Conservation (phyloP, 2,888 invertebrate species). For the Eueremaeus valkanovi region DNA sequence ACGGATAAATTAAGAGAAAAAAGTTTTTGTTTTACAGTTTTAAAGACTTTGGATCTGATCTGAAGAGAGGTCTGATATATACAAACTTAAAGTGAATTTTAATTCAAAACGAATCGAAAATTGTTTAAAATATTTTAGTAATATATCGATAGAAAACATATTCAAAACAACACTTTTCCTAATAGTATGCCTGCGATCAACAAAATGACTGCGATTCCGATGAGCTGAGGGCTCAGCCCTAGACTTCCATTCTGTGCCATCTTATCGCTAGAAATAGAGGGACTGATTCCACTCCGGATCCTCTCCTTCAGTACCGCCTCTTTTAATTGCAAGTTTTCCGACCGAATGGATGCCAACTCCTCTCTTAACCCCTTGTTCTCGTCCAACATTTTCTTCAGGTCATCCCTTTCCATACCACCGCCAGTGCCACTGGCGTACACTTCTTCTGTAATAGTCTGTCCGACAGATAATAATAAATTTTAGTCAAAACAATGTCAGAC, state of each 20-base stretch:
- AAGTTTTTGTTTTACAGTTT: no score
- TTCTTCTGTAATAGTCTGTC: conserved; percentile 6
- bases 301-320: conserved; percentile 50
- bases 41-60: not conserved
- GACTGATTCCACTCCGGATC: conserved; percentile 32
- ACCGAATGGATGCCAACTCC: conserved; percentile 71
- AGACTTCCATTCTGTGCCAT: not conserved
- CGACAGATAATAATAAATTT: not conserved
- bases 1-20: not conserved
- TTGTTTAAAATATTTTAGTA: conserved; percentile 4
- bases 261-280: not conserved
- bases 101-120: not conserved
- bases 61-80: conserved; percentile 5
- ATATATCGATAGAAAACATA: conserved; percentile 28
- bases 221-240: conserved; percentile 32
- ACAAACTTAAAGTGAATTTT: not conserved
- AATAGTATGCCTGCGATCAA: conserved; percentile 69
- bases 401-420: conserved; percentile 41
- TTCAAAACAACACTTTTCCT: conserved; percentile 78
- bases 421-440: not conserved
- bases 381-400: conserved; percentile 65
- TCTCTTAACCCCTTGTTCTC: conserved; percentile 73
- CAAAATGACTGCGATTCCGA: conserved; percentile 64
- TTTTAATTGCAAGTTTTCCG: conserved; percentile 80
- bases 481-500: not conserved